Base-by-base conservation (phyloP, 1,140 invertebrate species). In the Euglossa dilemma region DNA sequence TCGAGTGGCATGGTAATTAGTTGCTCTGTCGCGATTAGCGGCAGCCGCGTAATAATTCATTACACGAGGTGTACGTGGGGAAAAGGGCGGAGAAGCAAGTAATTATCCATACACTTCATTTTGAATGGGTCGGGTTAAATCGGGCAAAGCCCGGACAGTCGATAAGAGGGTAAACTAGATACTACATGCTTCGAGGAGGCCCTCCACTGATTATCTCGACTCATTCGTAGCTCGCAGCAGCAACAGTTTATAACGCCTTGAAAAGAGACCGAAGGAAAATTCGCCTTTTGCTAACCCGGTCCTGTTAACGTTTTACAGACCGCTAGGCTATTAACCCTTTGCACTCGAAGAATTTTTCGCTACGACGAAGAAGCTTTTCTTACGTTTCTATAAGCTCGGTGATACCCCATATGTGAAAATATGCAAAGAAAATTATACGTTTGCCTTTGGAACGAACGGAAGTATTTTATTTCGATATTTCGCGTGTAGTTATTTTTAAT, bases 61-160 rank as follows among this genome's bases (percentile, higher is more conserved):
- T 61, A 79, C 25, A 45, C 47, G 70, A 59, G 45, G 77, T 63
- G 25, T 75, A 28, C 36, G 71, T 45, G 71, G 9, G 0, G 36
- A 36, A 6, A 9, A 16, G 11, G 36, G 20, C 3, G 9, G n/a
- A 23, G n/a, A 64, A 52, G 47, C 75, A 78, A 78, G 75, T 78
- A 83, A 83, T 83, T 78, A 83, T 83, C 81, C 81, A 43, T 69
- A 77, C 64, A 79, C 81, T 83, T 79, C 47, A 79, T 83, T 61
- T 70, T 70, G 66, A 78, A 79, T 64, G 75, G 75, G 54, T 63
- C 43, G 56, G 75, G 67, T 70, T 83, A 64, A 78, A 83, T 72
- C 67, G 81, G 52, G 75, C 66, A 64, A 63, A 71, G 59, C 76
- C 76, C 75, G 81, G 81, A 83, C 56, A 78, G 56, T 79, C 81